A percentile compares a stretch with the other conserved stretches of the same genome.
phyloP scores from a whole-genome alignment of 1,140 invertebrate species.

The Tetragnatha versicolor region DNA sequence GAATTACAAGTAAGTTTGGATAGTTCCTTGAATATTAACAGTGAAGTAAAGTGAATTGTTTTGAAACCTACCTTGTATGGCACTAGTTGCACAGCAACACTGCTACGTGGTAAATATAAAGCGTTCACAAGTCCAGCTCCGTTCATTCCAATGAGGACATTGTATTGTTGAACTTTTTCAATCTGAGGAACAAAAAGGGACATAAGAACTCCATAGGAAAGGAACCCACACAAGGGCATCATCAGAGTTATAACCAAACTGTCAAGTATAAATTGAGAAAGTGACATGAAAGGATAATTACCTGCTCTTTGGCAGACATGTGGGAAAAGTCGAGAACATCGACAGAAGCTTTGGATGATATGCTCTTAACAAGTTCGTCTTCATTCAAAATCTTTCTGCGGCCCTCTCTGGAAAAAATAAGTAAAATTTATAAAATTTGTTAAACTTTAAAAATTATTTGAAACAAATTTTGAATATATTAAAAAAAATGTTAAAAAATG shows the following conservation, averaged over 20 bases:
- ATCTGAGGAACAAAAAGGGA: slow-evolving; percentile 44
- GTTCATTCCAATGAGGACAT: slow-evolving; percentile 58
- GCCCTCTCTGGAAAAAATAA: slow-evolving; percentile 44
- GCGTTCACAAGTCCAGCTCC: slow-evolving; percentile 59
- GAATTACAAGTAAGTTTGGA: no score
- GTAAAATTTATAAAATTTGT: neutral
- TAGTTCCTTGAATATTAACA: no score
- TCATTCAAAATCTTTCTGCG: slow-evolving; percentile 58
- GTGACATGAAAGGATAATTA: slow-evolving; percentile 18
- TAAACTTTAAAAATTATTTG: neutral
- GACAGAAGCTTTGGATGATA: slow-evolving; percentile 41
- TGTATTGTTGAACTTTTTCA: slow-evolving; percentile 57
- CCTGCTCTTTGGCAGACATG: slow-evolving; percentile 57
- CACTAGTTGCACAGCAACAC: slow-evolving; percentile 58
- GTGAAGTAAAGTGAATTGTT: no score
- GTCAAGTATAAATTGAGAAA: neutral
- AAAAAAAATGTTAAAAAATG: neutral
- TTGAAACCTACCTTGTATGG: slow-evolving; percentile 55
- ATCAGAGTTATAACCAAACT: neutral
- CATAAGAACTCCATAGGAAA: neutral
- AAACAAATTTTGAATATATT: neutral
- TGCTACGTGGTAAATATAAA: slow-evolving; percentile 54
- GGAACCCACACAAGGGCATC: neutral
- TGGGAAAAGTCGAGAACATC: slow-evolving; percentile 57
- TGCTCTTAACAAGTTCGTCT: slow-evolving; percentile 51